These are phyloP conservation scores for Ophion slaviceki DNA, from an alignment of 2,888 invertebrate genomes.

Conservation along the genomic window DNA sequence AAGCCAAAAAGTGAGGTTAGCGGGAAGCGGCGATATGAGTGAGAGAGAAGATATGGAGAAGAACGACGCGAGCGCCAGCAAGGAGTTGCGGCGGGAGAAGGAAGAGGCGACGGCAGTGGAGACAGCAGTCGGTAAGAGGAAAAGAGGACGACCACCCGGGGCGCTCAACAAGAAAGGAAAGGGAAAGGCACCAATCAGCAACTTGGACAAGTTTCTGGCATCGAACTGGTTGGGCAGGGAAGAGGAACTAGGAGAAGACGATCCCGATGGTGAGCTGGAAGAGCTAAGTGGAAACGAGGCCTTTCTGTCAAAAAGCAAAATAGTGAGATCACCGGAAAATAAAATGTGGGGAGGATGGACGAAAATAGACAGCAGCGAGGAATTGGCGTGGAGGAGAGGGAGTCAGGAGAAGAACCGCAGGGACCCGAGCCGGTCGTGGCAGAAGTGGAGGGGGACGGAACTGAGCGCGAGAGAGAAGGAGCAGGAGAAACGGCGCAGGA, in stretches of 20 bases:
- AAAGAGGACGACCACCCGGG: not conserved
- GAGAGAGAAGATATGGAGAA: not conserved
- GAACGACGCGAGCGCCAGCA: not conserved
- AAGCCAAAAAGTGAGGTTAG: too few species aligned
- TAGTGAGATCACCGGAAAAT: not conserved
- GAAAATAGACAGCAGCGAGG: not conserved
- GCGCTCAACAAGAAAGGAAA: not conserved
- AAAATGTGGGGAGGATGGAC: not conserved
- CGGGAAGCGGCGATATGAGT: too few species aligned
- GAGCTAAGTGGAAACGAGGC: too few species aligned
- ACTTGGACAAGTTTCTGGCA: not conserved
- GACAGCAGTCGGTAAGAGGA: constrained; percentile 2
- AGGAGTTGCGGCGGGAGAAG: not conserved
- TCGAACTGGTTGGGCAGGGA: not conserved
- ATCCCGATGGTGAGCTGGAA: too few species aligned
- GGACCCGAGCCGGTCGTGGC: too few species aligned
- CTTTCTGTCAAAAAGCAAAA: not conserved
- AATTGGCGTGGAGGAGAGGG: not conserved
- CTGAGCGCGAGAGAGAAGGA: too few species aligned
- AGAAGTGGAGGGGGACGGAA: too few species aligned
- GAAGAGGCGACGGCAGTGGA: not conserved
- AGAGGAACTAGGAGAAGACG: too few species aligned
- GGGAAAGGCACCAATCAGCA: not conserved
- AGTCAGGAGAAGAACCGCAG: not conserved
- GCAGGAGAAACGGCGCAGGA: too few species aligned